phyloP scores from a whole-genome alignment of 2,113 vertebrate species.

The Gnathonemus echidnorhynchus region DNA sequence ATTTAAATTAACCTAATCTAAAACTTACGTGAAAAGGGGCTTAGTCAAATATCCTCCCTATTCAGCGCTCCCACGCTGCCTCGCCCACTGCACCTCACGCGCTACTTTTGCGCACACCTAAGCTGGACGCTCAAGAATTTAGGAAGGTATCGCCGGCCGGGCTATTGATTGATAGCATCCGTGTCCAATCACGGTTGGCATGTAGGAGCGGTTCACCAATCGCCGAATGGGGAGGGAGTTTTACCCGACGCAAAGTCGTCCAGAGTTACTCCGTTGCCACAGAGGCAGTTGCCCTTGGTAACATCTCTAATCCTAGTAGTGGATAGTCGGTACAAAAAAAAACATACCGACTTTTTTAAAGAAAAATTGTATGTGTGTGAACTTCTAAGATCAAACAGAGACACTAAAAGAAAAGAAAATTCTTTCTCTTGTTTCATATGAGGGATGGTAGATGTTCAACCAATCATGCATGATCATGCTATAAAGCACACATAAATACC shows the following conservation, averaged over 20 bases:
- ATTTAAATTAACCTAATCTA: not conserved
- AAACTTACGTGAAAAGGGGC: conserved; percentile 33
- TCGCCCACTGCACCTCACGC: conserved; percentile 19
- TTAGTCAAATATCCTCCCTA: not conserved
- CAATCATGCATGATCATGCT: not conserved
- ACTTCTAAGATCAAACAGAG: not conserved
- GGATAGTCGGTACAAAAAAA: not conserved
- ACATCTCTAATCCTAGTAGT: conserved; percentile 15
- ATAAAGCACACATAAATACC: not conserved
- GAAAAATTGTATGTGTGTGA: not conserved
- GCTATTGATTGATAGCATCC: conserved; percentile 56
- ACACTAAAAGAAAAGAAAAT: not conserved
- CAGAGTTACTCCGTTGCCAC: conserved; percentile 54
- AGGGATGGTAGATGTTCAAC: not conserved
- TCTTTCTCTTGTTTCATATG: not conserved
- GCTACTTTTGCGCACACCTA: conserved; percentile 42
- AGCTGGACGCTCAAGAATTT: conserved; percentile 48
- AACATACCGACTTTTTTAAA: not conserved
- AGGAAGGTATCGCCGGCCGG: conserved; percentile 50
- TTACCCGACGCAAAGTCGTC: conserved; percentile 23
- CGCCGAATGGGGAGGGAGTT: not conserved
- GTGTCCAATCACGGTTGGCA: conserved; percentile 40
- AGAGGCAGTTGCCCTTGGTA: conserved; percentile 55
- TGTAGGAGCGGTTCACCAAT: conserved; percentile 1
- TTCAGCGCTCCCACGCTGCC: not conserved